A percentile compares a stretch with the other conserved stretches of the same genome.
These are phyloP conservation scores for Dromaius novaehollandiae DNA, from an alignment of 2,113 vertebrate genomes.

Conservation along the genomic window DNA sequence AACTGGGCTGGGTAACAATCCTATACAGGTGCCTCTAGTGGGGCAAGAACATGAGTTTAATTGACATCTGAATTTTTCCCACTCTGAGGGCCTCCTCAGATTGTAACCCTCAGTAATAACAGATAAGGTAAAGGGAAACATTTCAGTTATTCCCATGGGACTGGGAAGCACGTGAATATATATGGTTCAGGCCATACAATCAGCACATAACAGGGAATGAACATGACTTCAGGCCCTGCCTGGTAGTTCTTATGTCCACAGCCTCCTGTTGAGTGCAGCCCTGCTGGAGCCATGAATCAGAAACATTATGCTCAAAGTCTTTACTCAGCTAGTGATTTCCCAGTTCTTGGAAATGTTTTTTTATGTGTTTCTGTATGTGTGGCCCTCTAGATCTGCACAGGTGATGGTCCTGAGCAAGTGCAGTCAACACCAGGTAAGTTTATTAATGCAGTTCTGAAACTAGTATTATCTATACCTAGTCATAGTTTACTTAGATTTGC, in stretches of 20 bases:
- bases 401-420: not conserved
- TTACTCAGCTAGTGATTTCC: not conserved
- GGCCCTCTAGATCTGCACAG: not conserved
- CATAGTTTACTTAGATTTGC: not conserved
- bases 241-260: not conserved
- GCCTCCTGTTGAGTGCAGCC: not conserved
- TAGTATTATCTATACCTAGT: not conserved
- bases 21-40: not conserved
- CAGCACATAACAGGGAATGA: not conserved
- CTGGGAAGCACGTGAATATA: rapidly evolving
- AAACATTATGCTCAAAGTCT: not conserved
- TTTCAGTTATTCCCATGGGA: not conserved
- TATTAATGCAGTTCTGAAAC: not conserved
- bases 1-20: not conserved
- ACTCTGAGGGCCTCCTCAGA: not conserved
- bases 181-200: not conserved
- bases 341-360: rapidly evolving
- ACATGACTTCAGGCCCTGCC: not conserved
- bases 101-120: not conserved
- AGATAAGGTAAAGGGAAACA: not conserved
- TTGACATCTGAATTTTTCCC: not conserved
- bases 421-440: not conserved
- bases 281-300: not conserved
- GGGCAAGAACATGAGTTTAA: not conserved
- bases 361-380: not conserved